These are phyloP conservation scores for Rhea americana DNA, from an alignment of 2,113 vertebrate genomes.

Conservation along the genomic window DNA sequence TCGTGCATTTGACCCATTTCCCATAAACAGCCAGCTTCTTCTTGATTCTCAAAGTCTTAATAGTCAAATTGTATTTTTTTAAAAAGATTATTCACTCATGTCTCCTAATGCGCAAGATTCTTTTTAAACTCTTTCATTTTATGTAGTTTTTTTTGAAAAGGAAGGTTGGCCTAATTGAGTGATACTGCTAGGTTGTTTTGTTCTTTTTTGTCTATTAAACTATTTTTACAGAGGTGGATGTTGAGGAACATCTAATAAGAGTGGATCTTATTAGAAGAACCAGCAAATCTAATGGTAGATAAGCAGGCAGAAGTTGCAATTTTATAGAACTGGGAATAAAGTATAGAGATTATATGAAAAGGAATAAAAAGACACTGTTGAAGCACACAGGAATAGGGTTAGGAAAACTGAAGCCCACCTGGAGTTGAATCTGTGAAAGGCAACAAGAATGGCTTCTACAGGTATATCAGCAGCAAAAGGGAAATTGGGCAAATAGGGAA, in stretches of 20 bases:
- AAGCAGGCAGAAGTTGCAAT: neutral
- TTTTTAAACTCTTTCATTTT: neutral
- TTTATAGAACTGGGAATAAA: neutral
- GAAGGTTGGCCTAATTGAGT: neutral
- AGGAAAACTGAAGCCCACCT: no score
- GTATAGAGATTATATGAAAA: neutral
- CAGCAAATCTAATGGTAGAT: neutral
- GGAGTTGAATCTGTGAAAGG: no score
- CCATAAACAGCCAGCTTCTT: neutral
- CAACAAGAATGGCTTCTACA: no score
- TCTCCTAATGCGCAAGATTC: neutral
- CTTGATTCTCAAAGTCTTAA: neutral
- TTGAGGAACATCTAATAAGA: neutral
- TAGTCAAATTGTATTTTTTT: no score
- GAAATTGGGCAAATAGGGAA: no score
- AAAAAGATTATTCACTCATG: no score
- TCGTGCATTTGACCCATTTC: neutral
- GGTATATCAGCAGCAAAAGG: no score
- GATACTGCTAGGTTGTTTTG: neutral
- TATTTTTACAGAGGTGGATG: neutral
- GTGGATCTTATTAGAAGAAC: neutral
- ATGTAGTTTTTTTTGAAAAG: no score
- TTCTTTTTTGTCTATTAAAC: neutral
- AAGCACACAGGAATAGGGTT: no score
- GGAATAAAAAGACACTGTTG: no score